Percentiles rank a stretch among this genome's conserved stretches.
phyloP scores from a whole-genome alignment of 2,113 vertebrate species.

The Ondatra zibethicus region DNA sequence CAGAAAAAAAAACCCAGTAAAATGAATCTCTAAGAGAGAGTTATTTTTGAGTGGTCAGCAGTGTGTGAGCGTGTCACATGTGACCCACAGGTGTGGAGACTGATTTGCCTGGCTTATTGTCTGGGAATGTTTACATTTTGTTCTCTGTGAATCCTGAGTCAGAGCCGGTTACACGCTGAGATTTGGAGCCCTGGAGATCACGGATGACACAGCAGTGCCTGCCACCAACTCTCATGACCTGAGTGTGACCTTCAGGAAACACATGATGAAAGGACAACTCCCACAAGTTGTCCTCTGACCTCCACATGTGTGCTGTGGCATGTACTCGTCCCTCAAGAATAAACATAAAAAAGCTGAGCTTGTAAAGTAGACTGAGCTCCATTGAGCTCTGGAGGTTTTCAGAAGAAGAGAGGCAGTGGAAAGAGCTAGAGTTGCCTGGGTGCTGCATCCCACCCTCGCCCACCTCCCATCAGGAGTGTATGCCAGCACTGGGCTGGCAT shows the following conservation, averaged over 20 bases:
- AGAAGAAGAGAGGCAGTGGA: rapidly evolving
- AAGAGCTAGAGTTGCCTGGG: background rate
- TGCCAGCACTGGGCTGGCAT: background rate
- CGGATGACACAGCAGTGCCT: too few relatives aligned
- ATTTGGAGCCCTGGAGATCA: background rate
- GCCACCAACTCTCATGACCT: background rate
- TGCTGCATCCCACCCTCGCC: background rate
- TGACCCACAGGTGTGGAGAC: too few relatives aligned
- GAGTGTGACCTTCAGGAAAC: background rate
- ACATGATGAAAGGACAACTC: background rate
- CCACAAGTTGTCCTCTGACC: background rate
- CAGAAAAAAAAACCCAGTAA: background rate
- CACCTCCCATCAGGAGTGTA: too few relatives aligned
- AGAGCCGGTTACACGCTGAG: too few relatives aligned
- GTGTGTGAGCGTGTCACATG: background rate
- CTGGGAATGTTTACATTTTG: background rate
- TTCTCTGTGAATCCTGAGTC: background rate
- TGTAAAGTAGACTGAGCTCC: background rate
- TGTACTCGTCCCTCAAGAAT: background rate
- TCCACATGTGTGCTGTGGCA: background rate
- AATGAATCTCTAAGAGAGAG: background rate
- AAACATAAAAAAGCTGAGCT: background rate
- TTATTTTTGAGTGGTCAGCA: background rate
- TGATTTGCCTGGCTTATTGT: background rate
- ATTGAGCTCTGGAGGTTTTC: rapidly evolving